phyloP scores from a whole-genome alignment of 2,888 invertebrate species.

The Dolomedes plantarius region DNA sequence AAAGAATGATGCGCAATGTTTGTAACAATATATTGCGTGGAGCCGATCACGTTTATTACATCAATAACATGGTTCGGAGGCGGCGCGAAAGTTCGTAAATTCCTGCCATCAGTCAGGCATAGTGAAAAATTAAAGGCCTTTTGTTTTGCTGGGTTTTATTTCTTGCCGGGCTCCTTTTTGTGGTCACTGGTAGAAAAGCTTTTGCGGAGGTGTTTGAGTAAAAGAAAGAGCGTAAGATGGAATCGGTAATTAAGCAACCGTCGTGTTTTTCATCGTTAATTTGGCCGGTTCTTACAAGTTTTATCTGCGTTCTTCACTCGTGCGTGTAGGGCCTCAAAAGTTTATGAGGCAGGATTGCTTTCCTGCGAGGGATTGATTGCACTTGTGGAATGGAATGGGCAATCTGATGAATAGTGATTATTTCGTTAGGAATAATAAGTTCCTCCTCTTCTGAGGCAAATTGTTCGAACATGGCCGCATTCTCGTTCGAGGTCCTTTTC shows the following conservation, averaged over 20 bases:
- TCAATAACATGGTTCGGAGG: slow-evolving; percentile 62
- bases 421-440: no score
- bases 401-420: no score
- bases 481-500: no score
- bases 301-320: not conserved
- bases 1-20: slow-evolving; percentile 29
- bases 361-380: no score
- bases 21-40: slow-evolving; percentile 42
- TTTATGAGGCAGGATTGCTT: no score
- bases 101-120: slow-evolving; percentile 44
- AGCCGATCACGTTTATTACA: slow-evolving; percentile 68
- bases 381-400: no score
- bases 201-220: no score
- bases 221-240: not conserved
- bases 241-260: slow-evolving; percentile 1
- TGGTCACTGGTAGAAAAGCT: no score
- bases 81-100: slow-evolving; percentile 44
- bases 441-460: no score
- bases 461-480: no score
- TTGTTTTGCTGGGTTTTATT: not conserved
- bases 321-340: not conserved
- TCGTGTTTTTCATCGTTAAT: slow-evolving; percentile 11
- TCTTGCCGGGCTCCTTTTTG: not conserved
- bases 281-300: not conserved
- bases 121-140: slow-evolving; percentile 64